phyloP scores from a whole-genome alignment of 2,888 invertebrate genomes.

The Aphelenchoides bicaudatus region DNA sequence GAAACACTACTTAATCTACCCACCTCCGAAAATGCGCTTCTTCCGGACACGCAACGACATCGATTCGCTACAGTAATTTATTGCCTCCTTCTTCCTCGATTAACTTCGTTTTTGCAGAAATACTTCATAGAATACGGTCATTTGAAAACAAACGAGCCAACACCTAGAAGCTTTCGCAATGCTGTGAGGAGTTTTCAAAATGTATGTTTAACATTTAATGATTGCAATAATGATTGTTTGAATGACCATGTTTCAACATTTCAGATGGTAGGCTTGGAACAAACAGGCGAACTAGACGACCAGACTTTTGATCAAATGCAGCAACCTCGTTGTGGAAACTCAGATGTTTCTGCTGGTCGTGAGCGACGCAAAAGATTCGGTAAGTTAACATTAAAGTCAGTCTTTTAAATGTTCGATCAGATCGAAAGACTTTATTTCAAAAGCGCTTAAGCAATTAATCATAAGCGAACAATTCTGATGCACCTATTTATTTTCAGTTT shows the following conservation, averaged over 20 bases:
- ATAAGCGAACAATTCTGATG: conserved; percentile 12
- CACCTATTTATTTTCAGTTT: conserved; percentile 33
- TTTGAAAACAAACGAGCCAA: conserved; percentile 39
- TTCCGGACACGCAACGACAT: conserved; percentile 6
- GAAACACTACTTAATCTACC: not conserved
- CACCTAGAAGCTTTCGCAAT: conserved; percentile 41
- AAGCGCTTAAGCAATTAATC: not conserved
- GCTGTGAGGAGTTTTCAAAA: conserved; percentile 49
- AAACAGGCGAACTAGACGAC: conserved; percentile 48
- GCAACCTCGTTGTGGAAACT: conserved; percentile 49
- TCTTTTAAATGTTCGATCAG: not conserved
- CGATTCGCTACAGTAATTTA: conserved; percentile 19
- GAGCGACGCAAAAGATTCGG: conserved; percentile 35
- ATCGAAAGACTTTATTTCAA: not conserved
- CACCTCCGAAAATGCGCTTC: not conserved
- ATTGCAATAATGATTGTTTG: too few relatives aligned
- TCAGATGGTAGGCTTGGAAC: conserved; percentile 49
- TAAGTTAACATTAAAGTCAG: conserved; percentile 8
- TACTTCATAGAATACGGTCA: conserved; percentile 54
- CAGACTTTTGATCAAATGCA: conserved; percentile 44
- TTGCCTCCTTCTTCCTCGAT: not conserved
- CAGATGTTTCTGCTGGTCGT: conserved; percentile 32
- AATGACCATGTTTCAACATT: too few relatives aligned
- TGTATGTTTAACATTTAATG: too few relatives aligned
- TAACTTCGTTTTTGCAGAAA: conserved; percentile 46